phyloP scores from a whole-genome alignment of 2,888 invertebrate genomes.

The Mythimna vitellina region DNA sequence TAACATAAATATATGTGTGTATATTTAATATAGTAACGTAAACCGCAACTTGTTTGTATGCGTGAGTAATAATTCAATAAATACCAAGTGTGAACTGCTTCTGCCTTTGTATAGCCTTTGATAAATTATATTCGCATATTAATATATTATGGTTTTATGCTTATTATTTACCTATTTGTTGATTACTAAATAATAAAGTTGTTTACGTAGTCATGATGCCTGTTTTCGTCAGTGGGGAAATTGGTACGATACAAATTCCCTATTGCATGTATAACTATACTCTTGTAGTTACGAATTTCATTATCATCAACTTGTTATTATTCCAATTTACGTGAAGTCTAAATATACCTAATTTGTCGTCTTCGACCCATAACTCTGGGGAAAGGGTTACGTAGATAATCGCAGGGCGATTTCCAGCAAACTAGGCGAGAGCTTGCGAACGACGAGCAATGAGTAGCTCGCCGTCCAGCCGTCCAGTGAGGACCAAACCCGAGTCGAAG shows the following conservation, averaged over 20 bases:
- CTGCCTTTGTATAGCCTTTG: conserved; percentile 4
- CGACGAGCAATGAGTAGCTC: no score
- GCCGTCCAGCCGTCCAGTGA: no score
- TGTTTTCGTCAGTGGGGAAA: background rate
- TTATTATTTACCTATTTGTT: conserved; percentile 4
- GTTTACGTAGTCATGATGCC: background rate
- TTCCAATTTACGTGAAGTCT: background rate
- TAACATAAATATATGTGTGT: background rate
- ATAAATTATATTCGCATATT: conserved; percentile 8
- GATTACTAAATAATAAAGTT: background rate
- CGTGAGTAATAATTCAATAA: conserved; percentile 26
- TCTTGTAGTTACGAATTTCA: no score
- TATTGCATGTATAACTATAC: background rate
- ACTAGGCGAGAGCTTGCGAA: no score
- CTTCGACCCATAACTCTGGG: no score
- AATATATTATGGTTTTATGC: background rate
- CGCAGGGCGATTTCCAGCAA: no score
- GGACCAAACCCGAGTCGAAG: no score
- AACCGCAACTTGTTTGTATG: conserved; percentile 17
- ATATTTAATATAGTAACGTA: conserved; percentile 13
- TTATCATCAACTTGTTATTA: no score
- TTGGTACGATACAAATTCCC: background rate
- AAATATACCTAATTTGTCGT: background rate
- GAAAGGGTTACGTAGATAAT: no score
- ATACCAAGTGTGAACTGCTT: background rate